Conservation (phyloP, 92 coral and sea anemone genomes). For the Epizoanthus illoricatus region DNA sequence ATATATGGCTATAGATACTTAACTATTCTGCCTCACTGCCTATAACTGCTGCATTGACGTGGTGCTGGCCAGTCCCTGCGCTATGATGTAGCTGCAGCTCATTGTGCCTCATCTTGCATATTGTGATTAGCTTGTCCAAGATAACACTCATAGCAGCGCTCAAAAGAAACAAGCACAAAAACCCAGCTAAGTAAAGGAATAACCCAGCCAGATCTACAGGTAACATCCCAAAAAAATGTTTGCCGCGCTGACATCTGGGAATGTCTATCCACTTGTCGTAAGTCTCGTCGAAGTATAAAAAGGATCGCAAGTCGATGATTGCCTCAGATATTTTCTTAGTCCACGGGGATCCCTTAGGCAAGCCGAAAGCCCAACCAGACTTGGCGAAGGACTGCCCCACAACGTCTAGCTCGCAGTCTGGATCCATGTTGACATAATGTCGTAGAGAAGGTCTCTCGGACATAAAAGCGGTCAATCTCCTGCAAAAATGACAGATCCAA, state of each 20-base stretch:
- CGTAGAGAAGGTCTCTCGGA: constrained; percentile 9
- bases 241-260: neutral
- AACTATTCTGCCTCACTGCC: neutral
- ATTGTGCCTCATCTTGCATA: neutral
- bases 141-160: neutral
- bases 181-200: neutral
- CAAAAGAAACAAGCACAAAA: constrained; percentile 1
- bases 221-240: neutral
- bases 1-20: no score
- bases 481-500: neutral
- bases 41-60: neutral
- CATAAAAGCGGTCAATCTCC: constrained; percentile 14
- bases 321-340: neutral
- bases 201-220: constrained; percentile 6
- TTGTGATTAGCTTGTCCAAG: neutral
- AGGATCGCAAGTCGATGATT: neutral
- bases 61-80: neutral
- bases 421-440: neutral
- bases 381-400: neutral
- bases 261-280: constrained; percentile 6
- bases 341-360: constrained; percentile 20
- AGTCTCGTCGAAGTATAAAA: neutral
- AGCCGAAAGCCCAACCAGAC: constrained; percentile 20
- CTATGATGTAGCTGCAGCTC: neutral
- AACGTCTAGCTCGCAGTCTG: neutral